phyloP scores from a whole-genome alignment of 2,113 vertebrate species.

The Colistium nudipinnis region DNA sequence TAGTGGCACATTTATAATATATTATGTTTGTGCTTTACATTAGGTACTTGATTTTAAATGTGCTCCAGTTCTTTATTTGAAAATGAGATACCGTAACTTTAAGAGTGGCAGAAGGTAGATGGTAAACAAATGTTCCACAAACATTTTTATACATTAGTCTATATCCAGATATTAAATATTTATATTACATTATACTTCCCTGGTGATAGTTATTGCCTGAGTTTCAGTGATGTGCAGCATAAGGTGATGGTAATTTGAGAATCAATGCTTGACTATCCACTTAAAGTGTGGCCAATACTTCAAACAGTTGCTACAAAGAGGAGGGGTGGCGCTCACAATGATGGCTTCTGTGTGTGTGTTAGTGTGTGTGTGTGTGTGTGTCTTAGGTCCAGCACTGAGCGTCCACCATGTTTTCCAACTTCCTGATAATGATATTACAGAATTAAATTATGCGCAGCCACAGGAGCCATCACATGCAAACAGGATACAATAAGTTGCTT shows the following conservation, averaged over 20 bases:
- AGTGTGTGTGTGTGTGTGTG: not conserved
- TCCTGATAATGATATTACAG: constrained; percentile 45
- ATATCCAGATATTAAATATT: constrained; percentile 43
- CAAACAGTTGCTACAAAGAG: constrained; percentile 22
- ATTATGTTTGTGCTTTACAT: not conserved
- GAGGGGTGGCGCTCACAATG: constrained; percentile 12
- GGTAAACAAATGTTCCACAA: not conserved
- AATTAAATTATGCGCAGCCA: constrained; percentile 51
- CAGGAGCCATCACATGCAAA: constrained; percentile 44
- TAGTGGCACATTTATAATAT: not conserved
- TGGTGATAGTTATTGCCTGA: constrained; percentile 29
- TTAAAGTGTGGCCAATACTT: constrained; percentile 18
- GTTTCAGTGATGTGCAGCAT: constrained; percentile 27
- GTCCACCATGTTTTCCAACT: constrained; percentile 6
- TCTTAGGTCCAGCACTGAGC: not conserved
- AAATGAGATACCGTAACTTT: not conserved
- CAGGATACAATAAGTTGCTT: constrained; percentile 27
- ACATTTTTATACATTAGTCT: constrained; percentile 12
- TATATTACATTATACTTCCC: constrained; percentile 26
- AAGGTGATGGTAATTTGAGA: constrained; percentile 21
- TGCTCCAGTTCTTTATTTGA: not conserved
- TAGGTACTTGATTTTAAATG: not conserved
- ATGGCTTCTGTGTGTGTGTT: not conserved
- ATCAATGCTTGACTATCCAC: constrained; percentile 12
- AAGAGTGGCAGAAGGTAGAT: constrained; percentile 4